A percentile compares a stretch with the other conserved stretches of the same genome.
Conservation (phyloP, 2,113 vertebrate species). For the Burhinus bistriatus region DNA sequence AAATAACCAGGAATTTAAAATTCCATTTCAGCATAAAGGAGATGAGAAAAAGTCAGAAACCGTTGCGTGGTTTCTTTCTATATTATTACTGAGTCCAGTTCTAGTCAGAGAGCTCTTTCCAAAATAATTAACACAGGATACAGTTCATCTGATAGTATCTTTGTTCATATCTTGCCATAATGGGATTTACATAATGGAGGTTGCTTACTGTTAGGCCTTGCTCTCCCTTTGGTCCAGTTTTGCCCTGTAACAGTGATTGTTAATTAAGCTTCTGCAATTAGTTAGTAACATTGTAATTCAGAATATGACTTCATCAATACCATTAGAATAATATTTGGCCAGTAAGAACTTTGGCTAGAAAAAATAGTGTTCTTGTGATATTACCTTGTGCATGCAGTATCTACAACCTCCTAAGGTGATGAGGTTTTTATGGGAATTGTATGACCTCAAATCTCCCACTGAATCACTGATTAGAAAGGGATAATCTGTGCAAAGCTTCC, state of each 20-base stretch:
- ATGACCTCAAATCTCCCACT: background rate
- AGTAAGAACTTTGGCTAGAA: background rate
- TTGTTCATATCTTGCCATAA: background rate
- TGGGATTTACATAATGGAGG: background rate
- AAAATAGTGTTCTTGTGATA: background rate
- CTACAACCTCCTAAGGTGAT: background rate
- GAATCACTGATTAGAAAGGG: background rate
- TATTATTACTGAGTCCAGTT: background rate
- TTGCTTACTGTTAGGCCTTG: constrained; percentile 84
- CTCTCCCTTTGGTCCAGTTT: constrained; percentile 82
- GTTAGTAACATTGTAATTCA: background rate
- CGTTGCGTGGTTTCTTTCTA: background rate
- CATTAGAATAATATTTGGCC: background rate
- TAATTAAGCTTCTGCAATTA: constrained; percentile 1
- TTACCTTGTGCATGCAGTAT: background rate
- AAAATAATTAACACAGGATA: background rate
- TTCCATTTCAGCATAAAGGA: background rate
- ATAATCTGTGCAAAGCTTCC: background rate
- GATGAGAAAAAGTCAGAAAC: background rate
- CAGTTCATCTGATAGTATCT: background rate
- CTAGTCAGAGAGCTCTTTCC: background rate
- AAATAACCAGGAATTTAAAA: background rate
- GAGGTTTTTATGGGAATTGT: background rate
- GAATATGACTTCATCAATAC: background rate
- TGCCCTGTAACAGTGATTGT: constrained; percentile 72